Evolutionary conservation across 2,888 invertebrate genomes (phyloP).

Genomic region (Drosophila anceps): DNA sequence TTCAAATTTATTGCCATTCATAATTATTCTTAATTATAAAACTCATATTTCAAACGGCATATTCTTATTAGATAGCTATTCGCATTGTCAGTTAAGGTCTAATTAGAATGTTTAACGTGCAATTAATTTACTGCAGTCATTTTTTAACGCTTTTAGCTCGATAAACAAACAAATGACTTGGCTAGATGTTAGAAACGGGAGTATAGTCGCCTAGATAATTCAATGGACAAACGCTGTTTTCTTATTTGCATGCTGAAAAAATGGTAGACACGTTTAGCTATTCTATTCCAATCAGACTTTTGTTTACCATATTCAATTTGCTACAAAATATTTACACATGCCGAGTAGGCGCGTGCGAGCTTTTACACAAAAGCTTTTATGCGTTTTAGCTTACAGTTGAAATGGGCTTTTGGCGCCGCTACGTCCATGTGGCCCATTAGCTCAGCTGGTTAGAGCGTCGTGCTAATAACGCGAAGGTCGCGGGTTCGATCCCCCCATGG

Average conservation of each 20-base stretch:
- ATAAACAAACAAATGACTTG: constrained; percentile 4
- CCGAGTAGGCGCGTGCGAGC: constrained; percentile 21
- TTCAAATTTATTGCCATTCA: constrained; percentile 18
- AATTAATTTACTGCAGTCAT: constrained; percentile 21
- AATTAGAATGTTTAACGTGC: constrained; percentile 46
- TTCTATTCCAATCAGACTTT: constrained; percentile 1
- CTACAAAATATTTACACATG: constrained; percentile 24
- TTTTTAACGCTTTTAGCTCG: constrained; percentile 16
- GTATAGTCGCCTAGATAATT: constrained; percentile 25
- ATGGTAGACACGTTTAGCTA: constrained; percentile 26
- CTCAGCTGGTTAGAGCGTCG: constrained; percentile 86
- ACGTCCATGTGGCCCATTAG: constrained; percentile 83
- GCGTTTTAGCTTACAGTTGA: background rate
- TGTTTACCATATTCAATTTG: constrained; percentile 2
- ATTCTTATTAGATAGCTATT: constrained; percentile 23
- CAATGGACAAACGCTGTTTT: constrained; percentile 36
- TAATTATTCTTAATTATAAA: constrained; percentile 24
- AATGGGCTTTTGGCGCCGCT: constrained; percentile 17
- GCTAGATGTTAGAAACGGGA: constrained; percentile 4
- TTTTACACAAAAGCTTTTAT: constrained; percentile 20
- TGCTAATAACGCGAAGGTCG: constrained; percentile 86
- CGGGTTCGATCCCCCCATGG: constrained; percentile 86
- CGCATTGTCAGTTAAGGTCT: constrained; percentile 43
- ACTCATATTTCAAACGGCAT: constrained; percentile 23
- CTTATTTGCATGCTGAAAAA: constrained; percentile 44